Percentiles rank a stretch among this genome's conserved stretches.
phyloP scores from a whole-genome alignment of 1,140 invertebrate species.

The Rhizoglyphus robini region DNA sequence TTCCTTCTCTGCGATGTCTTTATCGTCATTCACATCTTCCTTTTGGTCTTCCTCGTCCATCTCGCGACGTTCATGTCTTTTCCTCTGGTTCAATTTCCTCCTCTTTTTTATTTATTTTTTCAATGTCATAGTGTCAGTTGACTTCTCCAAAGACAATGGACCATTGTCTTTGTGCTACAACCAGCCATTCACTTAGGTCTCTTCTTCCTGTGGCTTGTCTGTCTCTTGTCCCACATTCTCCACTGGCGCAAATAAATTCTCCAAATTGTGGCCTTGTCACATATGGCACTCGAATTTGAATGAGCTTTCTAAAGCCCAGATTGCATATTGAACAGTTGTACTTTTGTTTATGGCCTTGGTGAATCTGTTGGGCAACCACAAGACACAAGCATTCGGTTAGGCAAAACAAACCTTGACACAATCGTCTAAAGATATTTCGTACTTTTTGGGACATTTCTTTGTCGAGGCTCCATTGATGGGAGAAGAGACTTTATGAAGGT shows the following conservation, averaged over 20 bases:
- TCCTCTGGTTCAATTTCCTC: conserved; percentile 36
- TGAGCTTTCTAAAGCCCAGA: background rate
- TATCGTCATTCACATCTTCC: conserved; percentile 39
- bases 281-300: background rate
- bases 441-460: background rate
- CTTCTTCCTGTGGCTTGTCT: too few relatives aligned
- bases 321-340: background rate
- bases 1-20: conserved; percentile 37
- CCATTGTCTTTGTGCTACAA: conserved; percentile 36
- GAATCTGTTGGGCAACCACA: background rate
- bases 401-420: background rate
- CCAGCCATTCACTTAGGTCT: conserved; percentile 44
- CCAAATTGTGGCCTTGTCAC: background rate
- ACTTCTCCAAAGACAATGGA: too few relatives aligned
- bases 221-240: conserved; percentile 31
- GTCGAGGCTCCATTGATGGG: background rate
- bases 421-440: too few relatives aligned
- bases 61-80: conserved; percentile 27
- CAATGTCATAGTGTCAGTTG: conserved; percentile 36
- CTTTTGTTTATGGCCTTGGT: background rate
- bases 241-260: conserved; percentile 5
- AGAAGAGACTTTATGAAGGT: background rate
- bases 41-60: conserved; percentile 34
- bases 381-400: background rate
- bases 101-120: conserved; percentile 37